Base-by-base conservation (phyloP, 2,797 vertebrate species). In the Falco columbarius region DNA sequence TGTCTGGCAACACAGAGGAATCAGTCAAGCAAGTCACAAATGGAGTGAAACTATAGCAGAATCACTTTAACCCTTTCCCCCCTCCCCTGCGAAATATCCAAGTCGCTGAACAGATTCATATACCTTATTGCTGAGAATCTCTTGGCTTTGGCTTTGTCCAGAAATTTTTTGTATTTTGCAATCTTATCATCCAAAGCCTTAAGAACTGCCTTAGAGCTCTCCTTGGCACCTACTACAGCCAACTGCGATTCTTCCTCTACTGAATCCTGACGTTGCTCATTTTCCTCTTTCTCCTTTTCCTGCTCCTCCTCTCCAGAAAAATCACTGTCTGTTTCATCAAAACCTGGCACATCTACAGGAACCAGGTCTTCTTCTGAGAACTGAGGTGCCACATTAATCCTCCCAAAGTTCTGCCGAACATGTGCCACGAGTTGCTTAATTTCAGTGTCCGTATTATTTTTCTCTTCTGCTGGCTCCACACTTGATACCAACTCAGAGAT, bases 51-150 rank as follows among this genome's bases (percentile, higher is more conserved):
- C 21, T n/a, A 36, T 36, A 91, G 58, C 32, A 95, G 32, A 85
- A 77, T 27, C 13, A 11, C 44, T 65, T 30, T 22, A 70, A 10
- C 14, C 8, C 36, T 51, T 21, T 49, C 0, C 10, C 1, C 30
- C 0, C 10, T 1, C 30, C n/a, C 7, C 40, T 42, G 7, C 4
- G 2, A n/a, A 66, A 17, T 12, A 62, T 2, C 12, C 6, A 23
- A 59, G 27, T 62, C 5, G 23, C 6, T 34, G 52, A 75, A 15
- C 12, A 83, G 40, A 49, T 20, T 68, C 74, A 34, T 96, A 26
- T 95, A 99, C 99, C 99, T 98, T 97, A 99, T 98, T 62, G 99
- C 99, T 12, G 99, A 99, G 95, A 99, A 99, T 95, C 98, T 99
- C 93, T 99, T 99, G 93, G 99, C 99, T 95, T 99, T 99, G 92